Percentiles rank a stretch among this genome's conserved stretches.
phyloP scores from a whole-genome alignment of 2,797 vertebrate genomes.

The Hydrophis major region DNA sequence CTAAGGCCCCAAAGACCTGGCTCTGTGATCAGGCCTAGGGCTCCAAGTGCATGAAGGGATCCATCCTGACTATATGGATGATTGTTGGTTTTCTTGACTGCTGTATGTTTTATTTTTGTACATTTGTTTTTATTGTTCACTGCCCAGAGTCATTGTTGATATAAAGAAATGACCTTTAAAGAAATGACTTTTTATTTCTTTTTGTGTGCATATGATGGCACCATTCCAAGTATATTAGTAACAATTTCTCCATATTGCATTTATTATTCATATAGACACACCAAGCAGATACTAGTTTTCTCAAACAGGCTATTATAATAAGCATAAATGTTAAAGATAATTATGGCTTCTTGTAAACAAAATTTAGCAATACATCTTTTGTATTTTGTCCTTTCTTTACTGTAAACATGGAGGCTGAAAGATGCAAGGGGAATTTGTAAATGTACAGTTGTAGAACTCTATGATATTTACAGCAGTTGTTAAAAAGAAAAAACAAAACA shows the following conservation, averaged over 20 bases:
- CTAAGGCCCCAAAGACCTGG: not conserved
- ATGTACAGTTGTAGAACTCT: not conserved
- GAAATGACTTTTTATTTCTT: conserved; percentile 19
- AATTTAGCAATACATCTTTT: not conserved
- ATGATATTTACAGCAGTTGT: not conserved
- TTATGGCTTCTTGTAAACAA: not conserved
- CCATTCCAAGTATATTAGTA: not conserved
- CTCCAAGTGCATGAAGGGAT: not conserved
- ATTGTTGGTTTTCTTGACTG: not conserved
- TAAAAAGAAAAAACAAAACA: not conserved
- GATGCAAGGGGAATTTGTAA: not conserved
- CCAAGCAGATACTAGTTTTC: not conserved
- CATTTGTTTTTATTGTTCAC: not conserved
- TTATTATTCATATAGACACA: not conserved
- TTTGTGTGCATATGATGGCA: not conserved
- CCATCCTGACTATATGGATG: not conserved
- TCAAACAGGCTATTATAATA: not conserved
- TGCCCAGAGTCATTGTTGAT: not conserved
- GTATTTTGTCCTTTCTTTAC: not conserved
- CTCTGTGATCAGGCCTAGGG: not conserved
- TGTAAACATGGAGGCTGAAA: not conserved
- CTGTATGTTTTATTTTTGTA: not conserved
- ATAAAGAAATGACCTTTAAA: conserved; percentile 44
- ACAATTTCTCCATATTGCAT: not conserved
- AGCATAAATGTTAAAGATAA: not conserved